phyloP scores from a whole-genome alignment of 2,888 invertebrate species.

The Coenonympha glycerion region DNA sequence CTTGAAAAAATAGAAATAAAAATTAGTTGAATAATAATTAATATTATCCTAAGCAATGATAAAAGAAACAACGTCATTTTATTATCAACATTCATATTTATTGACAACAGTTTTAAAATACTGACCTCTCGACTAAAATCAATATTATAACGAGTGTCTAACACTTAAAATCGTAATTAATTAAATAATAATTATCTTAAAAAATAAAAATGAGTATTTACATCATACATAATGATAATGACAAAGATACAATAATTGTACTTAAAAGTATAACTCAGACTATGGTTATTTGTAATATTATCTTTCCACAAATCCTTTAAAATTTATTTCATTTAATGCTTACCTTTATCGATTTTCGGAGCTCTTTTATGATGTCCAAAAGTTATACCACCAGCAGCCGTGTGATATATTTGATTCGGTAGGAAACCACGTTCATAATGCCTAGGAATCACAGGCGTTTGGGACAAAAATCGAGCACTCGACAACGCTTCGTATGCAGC shows the following conservation, averaged over 20 bases:
- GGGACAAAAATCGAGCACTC: slow-evolving; percentile 46
- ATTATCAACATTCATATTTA: slow-evolving; percentile 1
- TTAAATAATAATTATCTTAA: slow-evolving; percentile 15
- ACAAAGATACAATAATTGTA: slow-evolving; percentile 9
- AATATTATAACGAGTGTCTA: slow-evolving; percentile 11
- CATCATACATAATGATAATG: no score
- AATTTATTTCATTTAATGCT: slow-evolving; percentile 32
- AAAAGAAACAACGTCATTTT: slow-evolving; percentile 2
- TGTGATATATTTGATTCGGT: slow-evolving; percentile 71
- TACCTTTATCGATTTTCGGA: slow-evolving; percentile 41
- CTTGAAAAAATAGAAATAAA: background rate
- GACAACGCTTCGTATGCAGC: slow-evolving; percentile 63
- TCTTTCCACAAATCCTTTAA: background rate
- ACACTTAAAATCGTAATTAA: slow-evolving; percentile 4
- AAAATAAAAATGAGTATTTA: slow-evolving; percentile 14
- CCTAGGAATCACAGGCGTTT: slow-evolving; percentile 40
- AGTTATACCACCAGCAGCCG: slow-evolving; percentile 59
- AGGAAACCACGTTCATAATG: slow-evolving; percentile 66
- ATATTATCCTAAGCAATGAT: background rate
- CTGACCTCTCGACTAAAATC: slow-evolving; percentile 40
- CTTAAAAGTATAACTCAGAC: slow-evolving; percentile 3
- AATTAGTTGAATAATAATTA: background rate
- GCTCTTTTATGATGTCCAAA: slow-evolving; percentile 66
- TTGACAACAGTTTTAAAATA: slow-evolving; percentile 33
- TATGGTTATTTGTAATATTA: background rate